Base-by-base conservation (phyloP, 2,113 vertebrate species). In the Marcusenius ussheri region DNA sequence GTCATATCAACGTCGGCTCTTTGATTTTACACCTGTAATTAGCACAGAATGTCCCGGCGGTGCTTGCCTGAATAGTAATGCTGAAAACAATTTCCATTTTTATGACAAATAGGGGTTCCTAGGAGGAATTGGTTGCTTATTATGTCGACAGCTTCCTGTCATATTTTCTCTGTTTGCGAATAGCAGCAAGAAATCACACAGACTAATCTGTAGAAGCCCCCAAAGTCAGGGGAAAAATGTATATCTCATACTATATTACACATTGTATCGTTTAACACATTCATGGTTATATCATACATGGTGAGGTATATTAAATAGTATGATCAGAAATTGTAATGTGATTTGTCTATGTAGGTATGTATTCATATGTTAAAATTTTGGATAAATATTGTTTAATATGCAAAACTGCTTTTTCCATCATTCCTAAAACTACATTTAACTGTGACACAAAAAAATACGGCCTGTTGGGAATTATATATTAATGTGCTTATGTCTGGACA, bases 21-120 rank as follows among this genome's bases (percentile, higher is more conserved):
- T 56, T 89, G 35, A 83, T 56, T 89, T 19, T 19, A 9, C 49
- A 56, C 70, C 88, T 53, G 74, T 89, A 53, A 89, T 89, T 53
- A 89, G 17, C 88, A 50, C 31, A 49, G 39, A 88, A 53, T 53
- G 5, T 24, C 47, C 74, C 49, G 24, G 27, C 11, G 24, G 49
- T 42, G 88, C 47, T 83, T 35, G 49, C 35, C 27, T 49, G 50
- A 80, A 53, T 74, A 53, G 13, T 27, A 86, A 50, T 31, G 35
- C 27, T 27, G 24, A 51, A 56, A 87, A 53, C 31, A 35, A 51
- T 31, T 87, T 53, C 50, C 13, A 50, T 27, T 85, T 42, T 47
- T 84, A 46, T 84, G 21, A 45, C 19, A 46, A 45, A 84, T 24
- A 84, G 45, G 39, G 21, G 21, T 84, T 24, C 45, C 45, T 47